Conservation (phyloP, 1,140 invertebrate genomes). For the Acromyrmex charruanus region DNA sequence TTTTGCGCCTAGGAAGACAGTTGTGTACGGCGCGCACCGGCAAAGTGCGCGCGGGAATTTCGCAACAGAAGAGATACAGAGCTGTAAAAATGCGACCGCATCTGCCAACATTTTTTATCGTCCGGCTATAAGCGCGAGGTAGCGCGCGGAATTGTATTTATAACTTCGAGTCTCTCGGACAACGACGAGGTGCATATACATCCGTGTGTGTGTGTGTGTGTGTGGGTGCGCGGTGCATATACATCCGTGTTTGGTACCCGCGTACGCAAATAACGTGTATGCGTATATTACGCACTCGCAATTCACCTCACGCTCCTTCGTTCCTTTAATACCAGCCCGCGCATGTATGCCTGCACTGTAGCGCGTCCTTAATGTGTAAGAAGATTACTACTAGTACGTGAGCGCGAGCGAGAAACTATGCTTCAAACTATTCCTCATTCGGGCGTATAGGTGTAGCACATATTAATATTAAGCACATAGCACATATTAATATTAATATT, state of each 20-base stretch:
- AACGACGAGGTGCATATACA: not conserved
- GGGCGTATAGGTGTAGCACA: constrained; percentile 2
- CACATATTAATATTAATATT: constrained; percentile 52
- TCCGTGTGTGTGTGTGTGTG: too few species aligned
- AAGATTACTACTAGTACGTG: constrained; percentile 67
- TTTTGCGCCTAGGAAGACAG: not conserved
- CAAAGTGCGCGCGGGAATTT: constrained; percentile 10
- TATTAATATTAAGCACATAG: constrained; percentile 21
- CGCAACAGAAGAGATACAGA: constrained; percentile 7
- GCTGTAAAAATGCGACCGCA: constrained; percentile 13
- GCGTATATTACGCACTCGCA: constrained; percentile 44
- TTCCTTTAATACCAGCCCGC: constrained; percentile 38
- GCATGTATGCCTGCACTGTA: constrained; percentile 54
- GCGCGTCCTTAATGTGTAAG: constrained; percentile 64
- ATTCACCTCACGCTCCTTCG: constrained; percentile 68
- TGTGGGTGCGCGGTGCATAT: not conserved
- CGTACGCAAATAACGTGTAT: constrained; percentile 19
- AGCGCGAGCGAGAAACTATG: constrained; percentile 36
- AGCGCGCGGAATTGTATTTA: constrained; percentile 40
- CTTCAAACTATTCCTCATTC: constrained; percentile 53
- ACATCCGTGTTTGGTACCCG: not conserved
- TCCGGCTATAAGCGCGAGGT: not conserved
- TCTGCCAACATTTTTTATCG: constrained; percentile 42
- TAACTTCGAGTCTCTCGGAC: not conserved
- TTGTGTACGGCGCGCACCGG: not conserved